These are phyloP conservation scores for Brachionus manjavacas DNA, from an alignment of 1,140 invertebrate species.

Conservation along the genomic window DNA sequence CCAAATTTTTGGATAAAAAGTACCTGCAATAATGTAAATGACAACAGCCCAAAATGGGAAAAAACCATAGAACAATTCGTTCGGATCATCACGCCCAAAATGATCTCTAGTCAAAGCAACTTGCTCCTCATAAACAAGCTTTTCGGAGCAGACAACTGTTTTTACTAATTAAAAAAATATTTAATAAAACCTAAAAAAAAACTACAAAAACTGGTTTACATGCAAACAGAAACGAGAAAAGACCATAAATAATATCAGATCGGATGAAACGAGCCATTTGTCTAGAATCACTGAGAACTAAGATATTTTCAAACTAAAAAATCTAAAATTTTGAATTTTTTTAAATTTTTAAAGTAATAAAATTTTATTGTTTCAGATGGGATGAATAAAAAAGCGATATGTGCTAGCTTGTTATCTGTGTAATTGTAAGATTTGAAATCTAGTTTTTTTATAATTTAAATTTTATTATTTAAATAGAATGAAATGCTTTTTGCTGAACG, in stretches of 20 bases:
- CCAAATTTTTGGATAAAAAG: neutral
- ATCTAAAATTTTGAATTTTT: neutral
- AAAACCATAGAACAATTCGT: neutral
- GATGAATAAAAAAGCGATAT: neutral
- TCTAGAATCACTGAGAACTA: neutral
- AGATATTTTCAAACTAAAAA: neutral
- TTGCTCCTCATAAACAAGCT: neutral
- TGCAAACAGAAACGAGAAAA: neutral
- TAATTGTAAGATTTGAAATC: neutral
- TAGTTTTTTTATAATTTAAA: neutral
- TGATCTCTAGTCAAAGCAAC: constrained; percentile 1
- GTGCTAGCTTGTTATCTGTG: neutral
- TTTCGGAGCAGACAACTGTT: neutral
- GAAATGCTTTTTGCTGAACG: neutral
- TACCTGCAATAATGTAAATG: constrained; percentile 19
- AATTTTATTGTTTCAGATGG: neutral
- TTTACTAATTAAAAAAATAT: neutral
- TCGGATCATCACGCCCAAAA: neutral
- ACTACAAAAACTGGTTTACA: neutral
- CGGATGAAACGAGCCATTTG: neutral
- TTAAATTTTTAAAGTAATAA: neutral
- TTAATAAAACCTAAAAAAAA: neutral
- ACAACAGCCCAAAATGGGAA: constrained; percentile 31
- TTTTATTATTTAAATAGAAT: neutral
- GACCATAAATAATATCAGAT: neutral